These are phyloP conservation scores for Typhlichthys subterraneus DNA, from an alignment of 2,797 vertebrate genomes.

Conservation along the genomic window DNA sequence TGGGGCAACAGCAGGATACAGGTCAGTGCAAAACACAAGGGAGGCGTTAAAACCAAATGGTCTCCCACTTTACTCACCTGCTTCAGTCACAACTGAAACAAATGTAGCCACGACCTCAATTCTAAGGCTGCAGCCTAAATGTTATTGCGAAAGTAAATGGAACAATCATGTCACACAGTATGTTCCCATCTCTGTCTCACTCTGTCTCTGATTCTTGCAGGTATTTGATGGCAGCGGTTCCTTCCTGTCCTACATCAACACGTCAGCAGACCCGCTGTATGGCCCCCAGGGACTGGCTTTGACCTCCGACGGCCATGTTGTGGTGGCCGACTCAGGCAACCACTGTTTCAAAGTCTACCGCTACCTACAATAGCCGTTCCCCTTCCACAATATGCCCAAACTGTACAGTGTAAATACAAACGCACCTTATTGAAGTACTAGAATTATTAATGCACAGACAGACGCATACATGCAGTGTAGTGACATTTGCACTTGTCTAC, in stretches of 20 bases:
- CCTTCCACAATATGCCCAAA: constrained; percentile 4
- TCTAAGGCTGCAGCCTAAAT: not conserved
- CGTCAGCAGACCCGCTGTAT: constrained; percentile 95
- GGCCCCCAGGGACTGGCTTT: constrained; percentile 96
- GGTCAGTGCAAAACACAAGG: constrained; percentile 66
- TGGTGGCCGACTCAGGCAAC: constrained; percentile 98
- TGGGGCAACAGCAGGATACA: constrained; percentile 99
- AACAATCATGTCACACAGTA: not conserved
- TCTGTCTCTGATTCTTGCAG: constrained; percentile 61
- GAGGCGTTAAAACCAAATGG: not conserved
- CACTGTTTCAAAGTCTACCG: constrained; percentile 99
- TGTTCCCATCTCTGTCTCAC: constrained; percentile 5
- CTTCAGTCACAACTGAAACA: not conserved
- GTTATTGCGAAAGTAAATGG: no score
- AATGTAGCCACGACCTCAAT: not conserved
- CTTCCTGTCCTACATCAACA: constrained; percentile 98
- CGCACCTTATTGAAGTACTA: not conserved
- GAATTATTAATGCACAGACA: not conserved
- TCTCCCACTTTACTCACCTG: not conserved
- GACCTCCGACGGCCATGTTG: constrained; percentile 94
- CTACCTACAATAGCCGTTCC: constrained; percentile 87
- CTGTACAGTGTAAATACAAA: constrained; percentile 15
- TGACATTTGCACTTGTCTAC: constrained; percentile 40
- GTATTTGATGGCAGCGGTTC: constrained; percentile 98
- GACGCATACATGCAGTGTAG: constrained; percentile 6